Conservation (phyloP, 2,888 invertebrate genomes). For the Xylocampa areola region DNA sequence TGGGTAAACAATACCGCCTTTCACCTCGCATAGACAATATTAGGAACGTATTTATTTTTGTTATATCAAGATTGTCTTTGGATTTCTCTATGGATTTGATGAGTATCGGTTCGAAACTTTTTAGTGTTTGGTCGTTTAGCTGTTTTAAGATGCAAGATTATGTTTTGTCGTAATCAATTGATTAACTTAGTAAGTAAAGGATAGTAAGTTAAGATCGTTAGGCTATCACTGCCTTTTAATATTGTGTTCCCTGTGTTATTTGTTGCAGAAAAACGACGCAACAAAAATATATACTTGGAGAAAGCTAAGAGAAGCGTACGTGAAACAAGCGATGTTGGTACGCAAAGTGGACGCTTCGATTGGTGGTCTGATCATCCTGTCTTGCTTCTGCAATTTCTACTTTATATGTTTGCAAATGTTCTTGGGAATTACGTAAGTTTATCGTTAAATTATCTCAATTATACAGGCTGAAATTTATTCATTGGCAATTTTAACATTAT, state of each 20-base stretch:
- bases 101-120: conserved; percentile 26
- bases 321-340: conserved; percentile 90
- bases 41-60: conserved; percentile 62
- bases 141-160: background rate
- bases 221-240: too few relatives aligned
- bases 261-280: conserved; percentile 31
- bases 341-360: conserved; percentile 85
- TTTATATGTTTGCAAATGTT: conserved; percentile 93
- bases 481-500: too few relatives aligned
- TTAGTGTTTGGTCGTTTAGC: conserved; percentile 4
- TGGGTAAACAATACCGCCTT: conserved; percentile 65
- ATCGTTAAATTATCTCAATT: too few relatives aligned
- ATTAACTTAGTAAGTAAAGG: too few relatives aligned
- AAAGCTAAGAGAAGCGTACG: conserved; percentile 91
- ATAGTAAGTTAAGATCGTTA: too few relatives aligned
- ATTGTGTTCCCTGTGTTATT: too few relatives aligned
- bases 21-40: conserved; percentile 64
- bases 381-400: conserved; percentile 92
- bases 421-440: conserved; percentile 43
- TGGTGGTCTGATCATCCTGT: conserved; percentile 76
- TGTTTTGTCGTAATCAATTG: background rate
- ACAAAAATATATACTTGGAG: conserved; percentile 83
- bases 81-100: conserved; percentile 53
- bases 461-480: too few relatives aligned
- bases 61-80: conserved; percentile 58